These are phyloP conservation scores for Magallana gigas DNA, from an alignment of 1,140 invertebrate species.

Conservation along the genomic window DNA sequence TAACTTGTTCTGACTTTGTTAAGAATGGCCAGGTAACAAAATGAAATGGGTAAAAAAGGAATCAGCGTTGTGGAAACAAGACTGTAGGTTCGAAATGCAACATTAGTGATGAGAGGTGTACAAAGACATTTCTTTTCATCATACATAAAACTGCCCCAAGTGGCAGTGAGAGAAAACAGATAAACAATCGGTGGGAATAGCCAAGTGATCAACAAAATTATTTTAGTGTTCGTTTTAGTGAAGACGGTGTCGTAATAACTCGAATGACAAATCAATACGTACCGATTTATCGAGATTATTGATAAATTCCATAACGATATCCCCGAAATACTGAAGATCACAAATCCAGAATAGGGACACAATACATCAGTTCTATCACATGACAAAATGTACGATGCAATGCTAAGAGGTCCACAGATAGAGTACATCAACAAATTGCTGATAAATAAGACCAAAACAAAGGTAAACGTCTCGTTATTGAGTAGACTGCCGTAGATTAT, in stretches of 20 bases:
- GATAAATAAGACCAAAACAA: not conserved
- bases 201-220: not conserved
- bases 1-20: not conserved
- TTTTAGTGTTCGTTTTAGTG: not conserved
- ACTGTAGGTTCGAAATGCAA: not conserved
- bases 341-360: not conserved
- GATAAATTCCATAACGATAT: not conserved
- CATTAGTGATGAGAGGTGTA: not conserved
- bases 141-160: not conserved
- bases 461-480: not conserved
- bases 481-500: not conserved
- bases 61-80: not conserved
- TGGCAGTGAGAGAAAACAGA: not conserved
- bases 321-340: not conserved
- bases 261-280: not conserved
- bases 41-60: not conserved
- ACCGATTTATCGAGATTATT: not conserved
- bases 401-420: not conserved
- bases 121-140: not conserved
- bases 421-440: not conserved
- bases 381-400: not conserved
- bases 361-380: not conserved
- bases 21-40: not conserved
- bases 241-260: not conserved
- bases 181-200: not conserved